Conservation (phyloP, 2,797 vertebrate genomes). For the Etheostoma nigrum region DNA sequence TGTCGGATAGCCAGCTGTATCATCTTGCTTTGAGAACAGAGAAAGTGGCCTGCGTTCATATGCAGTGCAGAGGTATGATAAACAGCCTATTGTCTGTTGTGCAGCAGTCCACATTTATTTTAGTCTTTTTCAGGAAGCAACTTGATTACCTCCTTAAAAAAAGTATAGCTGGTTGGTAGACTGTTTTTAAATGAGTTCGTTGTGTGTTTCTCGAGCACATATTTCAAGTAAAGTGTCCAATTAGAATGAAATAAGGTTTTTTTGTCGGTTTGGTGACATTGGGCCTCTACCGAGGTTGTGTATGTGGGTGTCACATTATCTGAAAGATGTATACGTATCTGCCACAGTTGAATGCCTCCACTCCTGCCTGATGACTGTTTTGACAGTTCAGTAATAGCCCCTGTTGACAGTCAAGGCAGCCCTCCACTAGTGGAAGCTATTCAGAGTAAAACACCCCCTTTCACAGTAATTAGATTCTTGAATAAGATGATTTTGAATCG, state of each 20-base stretch:
- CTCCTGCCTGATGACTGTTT: slow-evolving; percentile 75
- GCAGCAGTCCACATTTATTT: slow-evolving; percentile 58
- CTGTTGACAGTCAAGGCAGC: slow-evolving; percentile 69
- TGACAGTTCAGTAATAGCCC: slow-evolving; percentile 80
- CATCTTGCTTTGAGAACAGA: slow-evolving; percentile 25
- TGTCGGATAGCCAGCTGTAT: slow-evolving; percentile 32
- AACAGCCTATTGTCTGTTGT: slow-evolving; percentile 57
- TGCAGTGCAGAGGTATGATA: slow-evolving; percentile 52
- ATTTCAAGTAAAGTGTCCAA: slow-evolving; percentile 58
- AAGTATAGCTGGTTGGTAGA: slow-evolving; percentile 17
- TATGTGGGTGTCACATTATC: slow-evolving; percentile 46
- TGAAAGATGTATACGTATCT: slow-evolving; percentile 62
- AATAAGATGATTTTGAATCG: slow-evolving; percentile 75
- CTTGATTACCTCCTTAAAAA: slow-evolving; percentile 34
- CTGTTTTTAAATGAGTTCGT: slow-evolving; percentile 30
- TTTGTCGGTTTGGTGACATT: slow-evolving; percentile 45
- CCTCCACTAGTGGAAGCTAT: slow-evolving; percentile 56
- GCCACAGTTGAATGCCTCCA: slow-evolving; percentile 75
- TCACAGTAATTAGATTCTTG: slow-evolving; percentile 79
- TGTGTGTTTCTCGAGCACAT: slow-evolving; percentile 37
- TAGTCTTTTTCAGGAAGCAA: slow-evolving; percentile 53
- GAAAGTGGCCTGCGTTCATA: slow-evolving; percentile 20
- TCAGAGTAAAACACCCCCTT: slow-evolving; percentile 71
- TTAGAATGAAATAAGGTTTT: slow-evolving; percentile 69
- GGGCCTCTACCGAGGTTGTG: slow-evolving; percentile 35